These are phyloP conservation scores for Epinotia nisella DNA, from an alignment of 2,888 invertebrate genomes.

Conservation along the genomic window DNA sequence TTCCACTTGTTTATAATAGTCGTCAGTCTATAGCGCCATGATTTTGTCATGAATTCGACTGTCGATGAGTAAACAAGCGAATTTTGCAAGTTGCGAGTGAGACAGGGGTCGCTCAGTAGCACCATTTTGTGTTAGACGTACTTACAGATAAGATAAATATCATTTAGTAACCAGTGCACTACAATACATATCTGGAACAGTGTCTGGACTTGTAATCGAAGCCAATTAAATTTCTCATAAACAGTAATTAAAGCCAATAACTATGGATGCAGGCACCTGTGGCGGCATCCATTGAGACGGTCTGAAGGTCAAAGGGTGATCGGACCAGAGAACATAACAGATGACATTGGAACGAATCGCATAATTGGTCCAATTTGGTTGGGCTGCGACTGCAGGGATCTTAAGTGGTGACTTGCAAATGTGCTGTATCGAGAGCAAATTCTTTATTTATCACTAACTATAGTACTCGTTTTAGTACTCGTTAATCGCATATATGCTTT, in stretches of 20 bases:
- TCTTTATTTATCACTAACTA: background rate
- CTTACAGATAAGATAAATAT: conserved; percentile 1
- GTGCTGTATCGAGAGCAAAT: background rate
- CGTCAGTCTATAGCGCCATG: too few relatives aligned
- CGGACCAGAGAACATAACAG: conserved; percentile 52
- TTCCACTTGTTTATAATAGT: too few relatives aligned
- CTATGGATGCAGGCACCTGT: conserved; percentile 18
- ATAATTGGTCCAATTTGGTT: conserved; percentile 63
- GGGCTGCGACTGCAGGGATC: conserved; percentile 43
- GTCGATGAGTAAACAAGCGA: too few relatives aligned
- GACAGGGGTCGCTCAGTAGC: too few relatives aligned
- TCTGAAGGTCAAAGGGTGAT: conserved; percentile 40
- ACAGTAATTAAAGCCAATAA: conserved; percentile 14
- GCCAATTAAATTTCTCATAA: conserved; percentile 19
- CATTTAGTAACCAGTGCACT: background rate
- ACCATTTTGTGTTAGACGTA: too few relatives aligned
- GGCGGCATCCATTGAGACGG: conserved; percentile 27
- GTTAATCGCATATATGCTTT: too few relatives aligned
- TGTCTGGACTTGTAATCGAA: conserved; percentile 8
- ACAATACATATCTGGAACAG: background rate
- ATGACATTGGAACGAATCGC: conserved; percentile 65
- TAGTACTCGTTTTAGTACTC: too few relatives aligned
- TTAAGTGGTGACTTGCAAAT: conserved; percentile 36
- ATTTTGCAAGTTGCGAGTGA: too few relatives aligned
- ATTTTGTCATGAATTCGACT: too few relatives aligned